Evolutionary conservation across 2,113 vertebrate genomes (phyloP).

Genomic region (Polypterus bichir): DNA sequence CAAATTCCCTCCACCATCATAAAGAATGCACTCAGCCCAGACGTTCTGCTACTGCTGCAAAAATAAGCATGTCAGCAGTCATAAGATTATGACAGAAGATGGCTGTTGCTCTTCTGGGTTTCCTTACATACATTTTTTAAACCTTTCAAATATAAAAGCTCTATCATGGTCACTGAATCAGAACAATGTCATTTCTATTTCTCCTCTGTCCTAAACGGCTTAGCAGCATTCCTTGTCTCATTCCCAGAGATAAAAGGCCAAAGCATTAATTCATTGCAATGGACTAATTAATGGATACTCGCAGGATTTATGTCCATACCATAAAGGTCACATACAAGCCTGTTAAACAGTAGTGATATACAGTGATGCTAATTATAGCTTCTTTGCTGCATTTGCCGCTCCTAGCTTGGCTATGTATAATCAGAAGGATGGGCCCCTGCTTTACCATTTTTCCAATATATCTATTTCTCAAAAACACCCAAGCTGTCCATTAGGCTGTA

Average conservation of each 20-base stretch:
- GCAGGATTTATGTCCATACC: conserved; percentile 23
- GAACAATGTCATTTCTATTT: no score
- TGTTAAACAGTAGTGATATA: conserved; percentile 16
- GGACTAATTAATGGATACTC: conserved; percentile 38
- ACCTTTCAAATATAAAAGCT: no score
- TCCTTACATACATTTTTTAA: no score
- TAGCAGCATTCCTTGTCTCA: no score
- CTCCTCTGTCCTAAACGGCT: no score
- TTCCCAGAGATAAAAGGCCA: conserved; percentile 27
- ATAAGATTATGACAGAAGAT: no score
- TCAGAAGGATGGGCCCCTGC: conserved; percentile 3
- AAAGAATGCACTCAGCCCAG: no score
- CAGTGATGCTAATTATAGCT: conserved; percentile 15
- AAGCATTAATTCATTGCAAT: conserved; percentile 17
- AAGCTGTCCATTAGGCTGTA: neutral
- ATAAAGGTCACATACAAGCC: conserved; percentile 23
- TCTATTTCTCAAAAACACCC: conserved; percentile 4
- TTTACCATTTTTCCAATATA: conserved; percentile 1
- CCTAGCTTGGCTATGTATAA: neutral
- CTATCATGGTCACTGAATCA: no score
- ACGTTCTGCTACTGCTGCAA: no score
- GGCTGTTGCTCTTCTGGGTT: no score
- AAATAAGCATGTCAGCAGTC: no score
- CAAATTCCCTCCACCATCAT: no score
- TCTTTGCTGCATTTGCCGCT: neutral